These are phyloP conservation scores for Galeopsomyia nigrocyanea DNA, from an alignment of 2,888 invertebrate species.

Conservation along the genomic window DNA sequence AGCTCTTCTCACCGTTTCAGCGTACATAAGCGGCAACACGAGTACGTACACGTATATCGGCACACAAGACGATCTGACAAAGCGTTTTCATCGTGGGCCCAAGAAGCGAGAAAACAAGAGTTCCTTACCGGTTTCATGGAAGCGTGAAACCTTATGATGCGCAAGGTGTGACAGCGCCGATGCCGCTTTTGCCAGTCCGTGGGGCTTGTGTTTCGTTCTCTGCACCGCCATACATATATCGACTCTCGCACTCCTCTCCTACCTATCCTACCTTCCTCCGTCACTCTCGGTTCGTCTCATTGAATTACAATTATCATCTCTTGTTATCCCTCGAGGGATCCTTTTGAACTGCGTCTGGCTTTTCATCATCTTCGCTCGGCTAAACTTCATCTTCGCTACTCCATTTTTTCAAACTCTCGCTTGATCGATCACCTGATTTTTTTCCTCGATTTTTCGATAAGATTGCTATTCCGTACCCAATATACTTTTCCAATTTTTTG, in stretches of 20 bases:
- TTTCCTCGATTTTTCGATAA: too few species aligned
- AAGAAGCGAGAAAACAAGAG: conserved; percentile 22
- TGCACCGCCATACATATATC: conserved; percentile 31
- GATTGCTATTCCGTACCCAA: too few species aligned
- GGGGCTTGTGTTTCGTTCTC: conserved; percentile 45
- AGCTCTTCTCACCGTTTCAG: neutral
- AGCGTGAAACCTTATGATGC: conserved; percentile 60
- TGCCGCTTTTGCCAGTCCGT: conserved; percentile 42
- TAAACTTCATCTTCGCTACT: too few species aligned
- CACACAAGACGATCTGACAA: conserved; percentile 35
- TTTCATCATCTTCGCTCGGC: too few species aligned
- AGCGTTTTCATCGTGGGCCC: conserved; percentile 33
- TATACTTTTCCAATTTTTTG: too few species aligned
- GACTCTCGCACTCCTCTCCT: neutral
- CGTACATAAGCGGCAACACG: neutral
- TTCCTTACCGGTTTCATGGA: conserved; percentile 56
- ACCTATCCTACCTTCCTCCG: conserved; percentile 27
- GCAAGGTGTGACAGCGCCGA: conserved; percentile 57
- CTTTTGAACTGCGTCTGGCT: too few species aligned
- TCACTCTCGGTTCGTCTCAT: conserved; percentile 50
- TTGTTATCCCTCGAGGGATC: conserved; percentile 28
- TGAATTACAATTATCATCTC: conserved; percentile 52
- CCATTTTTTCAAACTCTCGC: neutral
- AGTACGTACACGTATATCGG: neutral
- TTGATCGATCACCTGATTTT: too few species aligned